A percentile compares a stretch with the other conserved stretches of the same genome.
Conservation (phyloP, 1,140 invertebrate genomes). For the Hestina assimilis region DNA sequence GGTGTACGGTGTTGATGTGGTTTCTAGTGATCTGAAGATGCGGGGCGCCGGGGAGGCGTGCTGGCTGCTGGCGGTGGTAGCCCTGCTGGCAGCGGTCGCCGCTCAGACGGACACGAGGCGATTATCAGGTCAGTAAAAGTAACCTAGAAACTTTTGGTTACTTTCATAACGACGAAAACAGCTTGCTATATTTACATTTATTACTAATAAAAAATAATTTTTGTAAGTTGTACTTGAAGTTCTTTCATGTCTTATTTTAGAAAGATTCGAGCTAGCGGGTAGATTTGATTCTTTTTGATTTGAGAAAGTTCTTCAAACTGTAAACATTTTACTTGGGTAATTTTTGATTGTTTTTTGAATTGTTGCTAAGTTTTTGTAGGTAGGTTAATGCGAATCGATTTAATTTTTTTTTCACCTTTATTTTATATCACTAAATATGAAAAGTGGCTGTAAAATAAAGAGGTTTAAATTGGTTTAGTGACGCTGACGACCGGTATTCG, state of each 20-base stretch:
- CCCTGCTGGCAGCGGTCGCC: conserved; percentile 48
- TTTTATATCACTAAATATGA: conserved; percentile 17
- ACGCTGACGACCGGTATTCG: conserved; percentile 9
- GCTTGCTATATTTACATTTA: too few species aligned
- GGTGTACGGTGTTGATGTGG: conserved; percentile 66
- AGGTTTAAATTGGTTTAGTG: background rate
- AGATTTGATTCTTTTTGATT: background rate
- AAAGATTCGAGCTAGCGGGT: background rate
- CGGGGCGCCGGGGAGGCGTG: conserved; percentile 67
- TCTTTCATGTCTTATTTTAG: background rate
- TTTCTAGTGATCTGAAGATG: conserved; percentile 58
- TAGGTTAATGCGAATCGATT: too few species aligned
- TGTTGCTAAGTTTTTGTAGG: background rate
- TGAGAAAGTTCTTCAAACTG: conserved; percentile 6
- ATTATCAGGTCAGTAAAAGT: conserved; percentile 59
- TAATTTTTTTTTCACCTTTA: too few species aligned
- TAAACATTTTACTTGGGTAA: background rate
- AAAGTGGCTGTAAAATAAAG: background rate
- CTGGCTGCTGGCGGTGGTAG: conserved; percentile 39
- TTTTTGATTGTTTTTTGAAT: background rate
- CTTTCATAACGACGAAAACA: background rate
- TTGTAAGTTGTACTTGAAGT: background rate
- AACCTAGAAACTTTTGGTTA: background rate
- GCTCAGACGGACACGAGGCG: conserved; percentile 61
- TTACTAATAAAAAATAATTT: too few species aligned